Evolutionary conservation across 2,888 invertebrate genomes (phyloP).

Genomic region (Gymnosoma rotundatum): DNA sequence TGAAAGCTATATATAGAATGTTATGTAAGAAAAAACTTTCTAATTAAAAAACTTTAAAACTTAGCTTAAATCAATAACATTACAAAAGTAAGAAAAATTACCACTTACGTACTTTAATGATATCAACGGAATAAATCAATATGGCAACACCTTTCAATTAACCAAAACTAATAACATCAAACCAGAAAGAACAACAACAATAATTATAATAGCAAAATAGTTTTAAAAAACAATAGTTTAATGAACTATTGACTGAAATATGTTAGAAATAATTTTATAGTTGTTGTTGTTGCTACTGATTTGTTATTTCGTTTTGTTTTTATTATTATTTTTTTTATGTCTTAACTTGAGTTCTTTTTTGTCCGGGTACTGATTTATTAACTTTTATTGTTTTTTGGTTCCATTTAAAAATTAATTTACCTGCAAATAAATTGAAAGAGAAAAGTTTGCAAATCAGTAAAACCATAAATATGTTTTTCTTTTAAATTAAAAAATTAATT

Average conservation of each 20-base stretch:
- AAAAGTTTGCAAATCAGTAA: constrained; percentile 68
- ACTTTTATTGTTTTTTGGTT: constrained; percentile 9
- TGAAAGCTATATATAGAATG: too few species aligned
- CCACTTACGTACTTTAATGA: neutral
- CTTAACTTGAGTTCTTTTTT: neutral
- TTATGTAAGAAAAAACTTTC: too few species aligned
- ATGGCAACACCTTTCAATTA: neutral
- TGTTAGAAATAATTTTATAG: constrained; percentile 1
- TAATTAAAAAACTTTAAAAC: neutral
- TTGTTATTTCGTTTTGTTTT: constrained; percentile 1
- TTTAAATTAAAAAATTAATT: constrained; percentile 33
- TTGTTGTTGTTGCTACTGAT: constrained; percentile 22
- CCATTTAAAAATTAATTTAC: constrained; percentile 57
- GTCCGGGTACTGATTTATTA: constrained; percentile 3
- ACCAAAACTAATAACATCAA: neutral
- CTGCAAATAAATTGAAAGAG: constrained; percentile 67
- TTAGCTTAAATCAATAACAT: neutral
- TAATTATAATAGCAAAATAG: too few species aligned
- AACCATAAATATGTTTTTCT: constrained; percentile 1
- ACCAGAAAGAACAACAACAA: neutral
- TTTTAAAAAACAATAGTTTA: constrained; percentile 33
- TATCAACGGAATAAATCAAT: neutral
- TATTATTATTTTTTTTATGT: constrained; percentile 17
- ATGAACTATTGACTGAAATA: constrained; percentile 19
- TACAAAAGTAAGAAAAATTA: neutral